These are phyloP conservation scores for Drosophila sp. DNA, from an alignment of 1,140 invertebrate genomes.

Conservation along the genomic window DNA sequence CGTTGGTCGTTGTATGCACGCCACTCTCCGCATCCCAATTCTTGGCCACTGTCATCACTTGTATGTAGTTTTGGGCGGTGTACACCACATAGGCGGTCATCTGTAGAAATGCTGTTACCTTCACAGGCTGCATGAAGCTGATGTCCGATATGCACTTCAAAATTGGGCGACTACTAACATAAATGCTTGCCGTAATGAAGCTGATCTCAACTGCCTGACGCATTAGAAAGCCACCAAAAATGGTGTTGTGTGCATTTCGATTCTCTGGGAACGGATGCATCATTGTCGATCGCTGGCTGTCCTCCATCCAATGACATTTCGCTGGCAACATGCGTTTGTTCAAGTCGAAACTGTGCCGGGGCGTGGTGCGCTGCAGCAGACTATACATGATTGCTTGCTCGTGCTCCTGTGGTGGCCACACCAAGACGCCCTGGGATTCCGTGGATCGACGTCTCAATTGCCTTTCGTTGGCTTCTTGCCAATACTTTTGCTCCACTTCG, in stretches of 20 bases:
- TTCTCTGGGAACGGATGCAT: constrained; percentile 74
- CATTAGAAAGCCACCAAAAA: constrained; percentile 95
- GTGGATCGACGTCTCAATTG: constrained; percentile 84
- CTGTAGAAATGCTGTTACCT: constrained; percentile 89
- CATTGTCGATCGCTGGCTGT: constrained; percentile 56
- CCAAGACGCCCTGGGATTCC: constrained; percentile 85
- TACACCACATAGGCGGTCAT: constrained; percentile 90
- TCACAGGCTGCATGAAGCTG: constrained; percentile 88
- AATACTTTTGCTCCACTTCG: constrained; percentile 87
- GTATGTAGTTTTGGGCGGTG: constrained; percentile 87
- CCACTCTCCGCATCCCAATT: constrained; percentile 87
- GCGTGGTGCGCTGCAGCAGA: constrained; percentile 87
- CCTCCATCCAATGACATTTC: constrained; percentile 89
- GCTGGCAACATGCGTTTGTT: constrained; percentile 85
- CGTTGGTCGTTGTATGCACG: constrained; percentile 88
- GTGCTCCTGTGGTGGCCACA: constrained; percentile 87
- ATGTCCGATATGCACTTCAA: constrained; percentile 90
- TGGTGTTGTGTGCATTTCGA: constrained; percentile 91
- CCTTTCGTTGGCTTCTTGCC: constrained; percentile 86
- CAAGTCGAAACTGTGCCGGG: constrained; percentile 85
- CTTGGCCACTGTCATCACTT: constrained; percentile 89
- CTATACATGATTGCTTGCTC: constrained; percentile 90
- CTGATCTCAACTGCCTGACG: constrained; percentile 90
- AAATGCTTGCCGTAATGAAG: constrained; percentile 87
- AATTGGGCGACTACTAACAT: constrained; percentile 86